Percentiles rank a stretch among this genome's conserved stretches.
These are phyloP conservation scores for Therioaphis trifolii DNA, from an alignment of 2,888 invertebrate species.

Conservation along the genomic window DNA sequence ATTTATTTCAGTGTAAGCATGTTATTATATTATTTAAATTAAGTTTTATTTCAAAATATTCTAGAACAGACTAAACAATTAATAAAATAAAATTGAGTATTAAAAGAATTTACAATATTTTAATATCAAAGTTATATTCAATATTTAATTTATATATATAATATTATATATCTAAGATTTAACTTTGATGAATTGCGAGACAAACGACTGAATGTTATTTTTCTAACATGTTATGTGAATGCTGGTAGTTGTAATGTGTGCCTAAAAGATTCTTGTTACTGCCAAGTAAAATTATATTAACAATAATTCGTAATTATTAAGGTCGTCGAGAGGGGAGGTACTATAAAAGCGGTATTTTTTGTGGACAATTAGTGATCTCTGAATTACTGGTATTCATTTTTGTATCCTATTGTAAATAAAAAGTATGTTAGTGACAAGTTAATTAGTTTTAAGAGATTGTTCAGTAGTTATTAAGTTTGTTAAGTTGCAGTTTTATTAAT, in stretches of 20 bases:
- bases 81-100: background rate
- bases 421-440: slow-evolving; percentile 58
- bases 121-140: background rate
- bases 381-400: slow-evolving; percentile 61
- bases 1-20: no score
- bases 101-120: background rate
- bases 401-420: slow-evolving; percentile 61
- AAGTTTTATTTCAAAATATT: background rate
- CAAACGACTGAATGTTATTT: slow-evolving; percentile 52
- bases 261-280: slow-evolving; percentile 43
- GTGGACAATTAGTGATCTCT: slow-evolving; percentile 61
- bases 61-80: background rate
- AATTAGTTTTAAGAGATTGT: slow-evolving; percentile 62
- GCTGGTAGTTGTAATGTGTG: slow-evolving; percentile 34
- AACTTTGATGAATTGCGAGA: slow-evolving; percentile 27
- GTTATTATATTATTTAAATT: background rate
- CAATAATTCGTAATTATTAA: slow-evolving; percentile 18
- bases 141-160: background rate
- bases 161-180: background rate
- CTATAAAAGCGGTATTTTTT: slow-evolving; percentile 57
- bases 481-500: slow-evolving; percentile 58
- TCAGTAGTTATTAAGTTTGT: slow-evolving; percentile 61
- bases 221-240: slow-evolving; percentile 35
- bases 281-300: slow-evolving; percentile 39
- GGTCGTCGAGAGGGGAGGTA: background rate